Evolutionary conservation across 2,113 vertebrate genomes (phyloP), one percentile per base, ranked within the genome.

Genomic region (Pteruthius melanotis): DNA sequence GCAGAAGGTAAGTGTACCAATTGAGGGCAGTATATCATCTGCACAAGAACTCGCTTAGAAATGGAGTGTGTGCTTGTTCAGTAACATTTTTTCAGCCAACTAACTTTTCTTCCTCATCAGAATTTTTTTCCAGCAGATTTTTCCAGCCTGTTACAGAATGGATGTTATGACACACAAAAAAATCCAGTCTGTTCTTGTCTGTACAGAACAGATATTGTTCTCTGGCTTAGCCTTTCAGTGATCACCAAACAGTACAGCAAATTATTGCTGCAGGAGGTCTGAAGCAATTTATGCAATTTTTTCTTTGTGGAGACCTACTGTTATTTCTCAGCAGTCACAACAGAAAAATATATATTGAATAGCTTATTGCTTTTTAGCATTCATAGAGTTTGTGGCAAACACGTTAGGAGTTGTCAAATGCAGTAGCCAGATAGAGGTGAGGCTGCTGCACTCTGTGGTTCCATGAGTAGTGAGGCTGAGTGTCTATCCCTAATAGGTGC

Each of bases 21-120:
- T 3, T 95, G 95, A 95, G 95, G 96, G 93, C 95, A 97, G 96
- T 93, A 70, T 92, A 94, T 96, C 85, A 96, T 97, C 83, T 97
- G 50, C 83, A 90, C 66, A 83, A 81, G 79, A 93, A 57, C 76
- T 70, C 1, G 0, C 35, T 74, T 54, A 3, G 16, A 74, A 93
- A 86, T 2, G 4, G 28, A 90, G 23, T 0, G 0, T n/a, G 40
- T 1, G 0, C 88, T 95, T 93, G 42, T 39, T 94, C 31, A 2
- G 56, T 39, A 77, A 61, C 28, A 5, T 60, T 68, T 80, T 95
- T 90, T 56, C 40, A 86, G 79, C 50, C 68, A 90, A 60, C 50
- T 71, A 93, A 95, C 78, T 95, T 95, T 80, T 87, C 60, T 68
- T 83, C 83, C 76, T 94, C 90, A 60, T 92, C 60, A 78, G 28